These are phyloP conservation scores for Pterostichus madidus DNA, from an alignment of 2,888 invertebrate species.

Conservation along the genomic window DNA sequence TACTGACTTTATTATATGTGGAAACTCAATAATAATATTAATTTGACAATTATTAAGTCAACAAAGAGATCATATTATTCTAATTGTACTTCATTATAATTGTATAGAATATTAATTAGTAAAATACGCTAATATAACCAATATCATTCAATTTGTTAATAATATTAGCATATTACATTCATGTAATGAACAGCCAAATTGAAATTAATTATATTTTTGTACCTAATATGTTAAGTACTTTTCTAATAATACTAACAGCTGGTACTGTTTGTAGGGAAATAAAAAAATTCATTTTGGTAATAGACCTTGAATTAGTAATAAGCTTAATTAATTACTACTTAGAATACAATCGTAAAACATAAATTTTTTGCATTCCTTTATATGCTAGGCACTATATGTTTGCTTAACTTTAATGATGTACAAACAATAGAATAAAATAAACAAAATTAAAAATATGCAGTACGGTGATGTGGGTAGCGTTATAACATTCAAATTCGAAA, in stretches of 20 bases:
- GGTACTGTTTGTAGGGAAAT: conserved; percentile 11
- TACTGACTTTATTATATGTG: neutral
- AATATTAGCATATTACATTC: neutral
- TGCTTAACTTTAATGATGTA: too few species aligned
- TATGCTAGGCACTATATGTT: too few species aligned
- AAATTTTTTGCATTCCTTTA: neutral
- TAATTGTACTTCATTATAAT: conserved; percentile 39
- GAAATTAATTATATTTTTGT: conserved; percentile 12
- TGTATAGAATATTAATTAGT: conserved; percentile 21
- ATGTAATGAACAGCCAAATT: neutral
- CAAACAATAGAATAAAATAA: too few species aligned
- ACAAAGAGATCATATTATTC: neutral
- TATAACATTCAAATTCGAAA: too few species aligned
- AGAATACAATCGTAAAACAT: neutral
- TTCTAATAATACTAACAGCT: conserved; percentile 20
- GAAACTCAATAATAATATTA: neutral
- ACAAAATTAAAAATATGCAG: too few species aligned
- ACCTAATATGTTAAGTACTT: neutral
- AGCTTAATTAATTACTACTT: conserved; percentile 21
- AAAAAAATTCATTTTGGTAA: conserved; percentile 42
- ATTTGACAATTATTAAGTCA: neutral
- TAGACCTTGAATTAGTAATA: conserved; percentile 37
- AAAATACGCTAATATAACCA: neutral
- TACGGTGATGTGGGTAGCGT: too few species aligned
- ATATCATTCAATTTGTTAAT: conserved; percentile 27